Conservation (phyloP, 2,888 invertebrate genomes). For the Tridacna gigas region DNA sequence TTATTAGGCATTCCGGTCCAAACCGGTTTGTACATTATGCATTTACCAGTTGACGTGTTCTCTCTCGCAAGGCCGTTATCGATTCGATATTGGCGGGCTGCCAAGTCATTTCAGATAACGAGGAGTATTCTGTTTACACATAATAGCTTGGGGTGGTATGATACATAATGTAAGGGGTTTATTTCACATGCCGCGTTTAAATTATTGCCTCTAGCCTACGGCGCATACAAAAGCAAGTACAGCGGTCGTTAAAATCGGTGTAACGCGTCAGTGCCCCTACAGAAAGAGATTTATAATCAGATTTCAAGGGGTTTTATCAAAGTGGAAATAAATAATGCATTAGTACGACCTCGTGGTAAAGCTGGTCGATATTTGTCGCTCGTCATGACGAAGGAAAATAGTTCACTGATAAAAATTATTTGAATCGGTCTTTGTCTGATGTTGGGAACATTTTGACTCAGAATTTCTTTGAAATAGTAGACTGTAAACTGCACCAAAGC, state of each 20-base stretch:
- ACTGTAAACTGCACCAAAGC: too few species aligned
- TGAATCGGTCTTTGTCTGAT: too few species aligned
- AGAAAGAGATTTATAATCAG: constrained; percentile 29
- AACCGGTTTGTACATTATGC: constrained; percentile 14
- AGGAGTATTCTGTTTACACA: constrained; percentile 47
- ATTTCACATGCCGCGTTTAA: constrained; percentile 47
- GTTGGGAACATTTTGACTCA: too few species aligned
- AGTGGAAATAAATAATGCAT: constrained; percentile 11
- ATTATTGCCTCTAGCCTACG: constrained; percentile 33
- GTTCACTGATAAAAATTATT: not conserved
- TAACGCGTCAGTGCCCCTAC: constrained; percentile 53
- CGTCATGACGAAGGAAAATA: not conserved
- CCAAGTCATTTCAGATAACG: constrained; percentile 37
- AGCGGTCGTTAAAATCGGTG: constrained; percentile 39
- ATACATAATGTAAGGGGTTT: constrained; percentile 23
- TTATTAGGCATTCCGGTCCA: constrained; percentile 2
- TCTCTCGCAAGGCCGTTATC: constrained; percentile 28
- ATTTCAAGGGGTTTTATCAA: constrained; percentile 35
- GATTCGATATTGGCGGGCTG: constrained; percentile 46
- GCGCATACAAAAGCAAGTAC: constrained; percentile 39
- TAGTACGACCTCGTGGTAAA: constrained; percentile 21
- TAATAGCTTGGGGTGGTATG: constrained; percentile 22
- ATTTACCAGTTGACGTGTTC: constrained; percentile 4
- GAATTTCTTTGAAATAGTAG: too few species aligned
- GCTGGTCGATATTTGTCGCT: not conserved